A percentile compares a stretch with the other conserved stretches of the same genome.
These are phyloP conservation scores for Aurelia sp. DNA, from an alignment of 30 jellyfish, hydroid and myxozoan species.

Conservation along the genomic window DNA sequence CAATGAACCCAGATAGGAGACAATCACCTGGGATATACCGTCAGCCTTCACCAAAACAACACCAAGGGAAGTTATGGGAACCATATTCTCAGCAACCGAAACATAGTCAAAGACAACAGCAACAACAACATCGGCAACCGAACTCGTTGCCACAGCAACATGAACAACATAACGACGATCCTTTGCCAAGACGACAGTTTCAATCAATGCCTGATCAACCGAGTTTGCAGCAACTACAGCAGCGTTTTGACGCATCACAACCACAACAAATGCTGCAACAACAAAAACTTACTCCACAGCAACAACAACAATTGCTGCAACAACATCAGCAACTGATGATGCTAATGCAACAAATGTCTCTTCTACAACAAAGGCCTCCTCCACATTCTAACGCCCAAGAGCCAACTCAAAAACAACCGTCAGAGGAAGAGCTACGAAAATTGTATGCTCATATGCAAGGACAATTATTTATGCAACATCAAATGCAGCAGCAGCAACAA, in stretches of 20 bases:
- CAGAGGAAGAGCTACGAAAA: not conserved
- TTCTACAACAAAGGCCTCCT: constrained; percentile 10
- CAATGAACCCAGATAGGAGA: no score
- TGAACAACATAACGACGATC: not conserved
- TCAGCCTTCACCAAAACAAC: no score
- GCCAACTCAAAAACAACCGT: constrained; percentile 9
- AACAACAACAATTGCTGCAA: constrained; percentile 3
- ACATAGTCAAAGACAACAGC: not conserved
- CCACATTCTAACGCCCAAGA: not conserved
- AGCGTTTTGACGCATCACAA: not conserved
- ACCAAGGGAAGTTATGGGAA: no score
- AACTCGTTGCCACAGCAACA: not conserved
- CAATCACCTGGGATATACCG: not conserved
- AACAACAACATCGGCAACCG: not conserved
- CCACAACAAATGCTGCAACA: not conserved
- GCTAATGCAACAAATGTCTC: not conserved
- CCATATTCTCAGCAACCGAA: not conserved
- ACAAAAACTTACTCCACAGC: constrained; percentile 7
- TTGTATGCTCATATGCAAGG: not conserved
- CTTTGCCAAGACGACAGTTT: not conserved
- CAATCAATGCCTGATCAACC: not conserved
- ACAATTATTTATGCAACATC: constrained; percentile 20
- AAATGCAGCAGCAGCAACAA: constrained; percentile 13
- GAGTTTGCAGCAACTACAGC: constrained; percentile 8
- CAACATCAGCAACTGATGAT: not conserved